phyloP scores from a whole-genome alignment of 2,113 vertebrate genomes.

The Lepus europaeus region DNA sequence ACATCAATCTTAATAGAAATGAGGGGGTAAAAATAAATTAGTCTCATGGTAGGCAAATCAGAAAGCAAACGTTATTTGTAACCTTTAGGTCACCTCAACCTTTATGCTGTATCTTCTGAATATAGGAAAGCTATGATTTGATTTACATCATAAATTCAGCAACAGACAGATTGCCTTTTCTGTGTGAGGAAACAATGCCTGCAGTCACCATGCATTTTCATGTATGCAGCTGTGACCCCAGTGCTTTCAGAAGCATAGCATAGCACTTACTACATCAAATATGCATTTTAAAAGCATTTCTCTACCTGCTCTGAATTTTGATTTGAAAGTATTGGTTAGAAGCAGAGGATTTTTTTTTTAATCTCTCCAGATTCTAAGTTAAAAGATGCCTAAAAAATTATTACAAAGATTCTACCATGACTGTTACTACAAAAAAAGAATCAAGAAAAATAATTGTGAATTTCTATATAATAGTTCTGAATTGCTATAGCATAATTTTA shows the following conservation, averaged over 20 bases:
- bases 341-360: conserved; percentile 49
- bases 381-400: conserved; percentile 36
- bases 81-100: conserved; percentile 74
- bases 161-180: conserved; percentile 70
- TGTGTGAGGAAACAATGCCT: conserved; percentile 73
- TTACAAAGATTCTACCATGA: conserved; percentile 37
- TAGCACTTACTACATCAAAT: conserved; percentile 74
- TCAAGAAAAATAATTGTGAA: conserved; percentile 2
- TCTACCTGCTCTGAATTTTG: conserved; percentile 82
- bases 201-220: conserved; percentile 71
- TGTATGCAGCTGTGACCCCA: conserved; percentile 73
- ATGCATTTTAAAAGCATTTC: conserved; percentile 81
- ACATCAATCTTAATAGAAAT: conserved; percentile 62
- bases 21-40: conserved; percentile 59
- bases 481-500: neutral
- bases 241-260: conserved; percentile 70
- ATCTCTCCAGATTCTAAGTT: conserved; percentile 47
- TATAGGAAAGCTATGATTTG: conserved; percentile 61
- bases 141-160: conserved; percentile 79
- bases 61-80: conserved; percentile 75
- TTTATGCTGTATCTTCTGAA: conserved; percentile 67
- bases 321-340: conserved; percentile 70
- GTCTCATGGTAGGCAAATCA: conserved; percentile 31
- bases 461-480: conserved; percentile 19
- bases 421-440: neutral